Base-by-base conservation (phyloP, 2,797 vertebrate species). In the Phoxinus dragarum region DNA sequence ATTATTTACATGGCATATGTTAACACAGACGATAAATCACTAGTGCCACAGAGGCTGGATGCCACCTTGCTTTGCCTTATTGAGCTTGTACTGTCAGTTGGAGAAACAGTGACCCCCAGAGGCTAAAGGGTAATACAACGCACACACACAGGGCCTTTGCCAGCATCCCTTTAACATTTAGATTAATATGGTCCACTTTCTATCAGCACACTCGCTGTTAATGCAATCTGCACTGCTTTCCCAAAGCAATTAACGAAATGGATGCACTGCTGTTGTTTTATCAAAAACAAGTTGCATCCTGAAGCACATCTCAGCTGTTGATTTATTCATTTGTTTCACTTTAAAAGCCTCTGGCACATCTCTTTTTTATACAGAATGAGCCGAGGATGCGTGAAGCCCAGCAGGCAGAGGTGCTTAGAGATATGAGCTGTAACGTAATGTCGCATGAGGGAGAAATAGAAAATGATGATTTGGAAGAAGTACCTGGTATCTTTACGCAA, bases 111-210 rank as follows among this genome's bases (percentile, higher is more conserved):
- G 95, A 93, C 88, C 94, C 93, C 95, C 94, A 88, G 93, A 90
- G 95, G 84, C 86, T 49, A 81, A 81, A 86, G 49, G 17, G 8
- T 47, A 88, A 90, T 88, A 94, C 90, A 92, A 88, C 92, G 90
- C 49, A 47, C 5, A 59, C 47, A 64, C 12, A 64, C 80, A 61
- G 81, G 61, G 73, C 47, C 36, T n/a, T 75, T 71, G 68, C 89
- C 90, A 49, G 74, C 82, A 67, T 76, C 66, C 56, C 84, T 90
- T 93, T 89, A 91, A 89, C 85, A 88, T 93, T 89, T 92, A 94
- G 93, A 95, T 95, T 95, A 95, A 95, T 95, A 93, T 88, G 92
- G 94, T 94, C 94, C 92, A 92, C 94, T 92, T 94, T 94, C 90
- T 90, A 94, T 94, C 92, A 92, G 93, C 89, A 84, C 90, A 85